Percentiles rank a stretch among this genome's conserved stretches.
Evolutionary conservation across 2,888 invertebrate species (phyloP).

Genomic region (Chaitophorus viminalis): DNA sequence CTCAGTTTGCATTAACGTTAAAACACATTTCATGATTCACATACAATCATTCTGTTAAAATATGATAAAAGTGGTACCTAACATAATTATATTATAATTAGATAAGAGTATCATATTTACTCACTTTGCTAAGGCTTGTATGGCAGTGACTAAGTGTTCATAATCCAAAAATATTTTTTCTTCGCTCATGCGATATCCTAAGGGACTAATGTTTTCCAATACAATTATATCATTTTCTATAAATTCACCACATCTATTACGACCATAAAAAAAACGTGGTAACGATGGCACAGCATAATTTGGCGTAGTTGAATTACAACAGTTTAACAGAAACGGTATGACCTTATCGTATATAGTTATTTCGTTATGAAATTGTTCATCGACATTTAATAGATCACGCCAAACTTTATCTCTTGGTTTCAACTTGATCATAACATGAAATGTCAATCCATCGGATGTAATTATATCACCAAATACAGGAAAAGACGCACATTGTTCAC

Average conservation of each 20-base stretch:
- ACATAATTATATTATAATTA: too few relatives aligned
- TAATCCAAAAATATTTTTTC: conserved; percentile 63
- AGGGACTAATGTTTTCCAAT: conserved; percentile 63
- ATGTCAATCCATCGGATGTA: neutral
- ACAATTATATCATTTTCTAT: conserved; percentile 61
- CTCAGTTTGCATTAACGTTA: too few relatives aligned
- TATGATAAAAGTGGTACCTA: too few relatives aligned
- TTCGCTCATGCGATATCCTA: conserved; percentile 62
- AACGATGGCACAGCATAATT: neutral
- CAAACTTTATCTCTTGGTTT: neutral
- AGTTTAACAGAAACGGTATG: conserved; percentile 62
- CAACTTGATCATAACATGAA: conserved; percentile 10
- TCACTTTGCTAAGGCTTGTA: conserved; percentile 34
- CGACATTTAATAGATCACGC: conserved; percentile 23
- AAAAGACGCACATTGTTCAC: neutral
- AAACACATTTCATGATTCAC: too few relatives aligned
- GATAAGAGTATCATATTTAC: neutral
- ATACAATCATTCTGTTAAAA: too few relatives aligned
- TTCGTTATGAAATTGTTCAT: conserved; percentile 64
- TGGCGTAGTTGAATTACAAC: neutral
- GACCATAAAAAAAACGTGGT: conserved; percentile 63
- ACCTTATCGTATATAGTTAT: conserved; percentile 63
- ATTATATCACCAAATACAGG: neutral
- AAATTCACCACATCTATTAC: neutral
- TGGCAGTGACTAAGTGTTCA: conserved; percentile 61